These are phyloP conservation scores for Cyclina sinensis DNA, from an alignment of 1,140 invertebrate species.

Conservation along the genomic window DNA sequence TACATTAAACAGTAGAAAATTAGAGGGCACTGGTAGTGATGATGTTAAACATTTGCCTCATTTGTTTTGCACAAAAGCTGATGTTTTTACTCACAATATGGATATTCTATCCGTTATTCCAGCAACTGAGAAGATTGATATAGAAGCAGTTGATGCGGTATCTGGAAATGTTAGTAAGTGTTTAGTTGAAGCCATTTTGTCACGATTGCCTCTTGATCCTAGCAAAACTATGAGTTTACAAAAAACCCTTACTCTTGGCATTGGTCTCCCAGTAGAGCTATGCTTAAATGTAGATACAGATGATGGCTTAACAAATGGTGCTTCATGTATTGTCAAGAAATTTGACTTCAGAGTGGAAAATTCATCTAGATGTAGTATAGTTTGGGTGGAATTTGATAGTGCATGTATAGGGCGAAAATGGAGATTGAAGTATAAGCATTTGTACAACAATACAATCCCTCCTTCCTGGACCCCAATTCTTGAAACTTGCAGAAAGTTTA, in stretches of 20 bases:
- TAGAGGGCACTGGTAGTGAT: not conserved
- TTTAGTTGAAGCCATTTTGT: slow-evolving; percentile 6
- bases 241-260: slow-evolving; percentile 54
- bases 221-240: slow-evolving; percentile 53
- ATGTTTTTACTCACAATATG: not conserved
- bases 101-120: not conserved
- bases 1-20: slow-evolving; percentile 13
- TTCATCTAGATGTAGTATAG: not conserved
- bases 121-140: not conserved
- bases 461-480: too few species aligned
- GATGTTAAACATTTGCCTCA: slow-evolving; percentile 15
- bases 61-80: slow-evolving; percentile 19
- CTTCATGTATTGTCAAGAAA: too few species aligned
- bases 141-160: slow-evolving; percentile 38
- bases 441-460: not conserved
- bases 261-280: too few species aligned
- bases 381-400: slow-evolving; percentile 49
- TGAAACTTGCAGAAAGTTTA: not conserved
- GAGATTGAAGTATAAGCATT: slow-evolving; percentile 8
- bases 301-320: too few species aligned
- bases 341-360: slow-evolving; percentile 43
- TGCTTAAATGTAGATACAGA: too few species aligned
- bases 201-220: slow-evolving; percentile 54
- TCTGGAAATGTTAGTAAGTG: slow-evolving; percentile 25
- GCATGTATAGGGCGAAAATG: not conserved